Evolutionary conservation across 2,797 vertebrate species (phyloP), one percentile per base, ranked within the genome.

Genomic region (Notoglanidium macrostoma): DNA sequence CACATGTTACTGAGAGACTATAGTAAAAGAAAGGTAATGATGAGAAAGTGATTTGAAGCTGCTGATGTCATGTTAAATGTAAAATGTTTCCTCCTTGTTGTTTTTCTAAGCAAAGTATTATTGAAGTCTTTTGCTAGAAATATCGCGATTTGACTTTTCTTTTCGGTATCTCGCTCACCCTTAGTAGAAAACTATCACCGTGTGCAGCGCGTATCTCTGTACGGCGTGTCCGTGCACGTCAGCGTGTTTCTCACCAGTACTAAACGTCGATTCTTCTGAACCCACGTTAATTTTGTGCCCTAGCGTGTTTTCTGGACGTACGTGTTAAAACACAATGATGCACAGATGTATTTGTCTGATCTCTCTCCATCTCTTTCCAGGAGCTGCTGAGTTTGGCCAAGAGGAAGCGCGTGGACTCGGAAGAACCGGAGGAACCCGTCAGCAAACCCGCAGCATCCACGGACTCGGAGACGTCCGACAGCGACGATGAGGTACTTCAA

Each of bases 401-500:
- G 90, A 96, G 98, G 90, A 99, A 99, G 93, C 96, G 97, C 82
- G 97, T 98, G 61, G 98, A 99, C 91, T 98, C 98, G 0, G 98
- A 98, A 83, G 98, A 99, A 70, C 98, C 98, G 91, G 98, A 99
- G 67, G 96, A 97, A 44, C 97, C 97, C 10, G 95, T 96, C 87
- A 98, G 95, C 94, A 98, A 99, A 92, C 97, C 97, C 89, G 96
- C 97, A 70, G 98, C 98, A 3, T 99, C 98, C 0, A 97, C 98
- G 55, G 98, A 99, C 94, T 99, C 98, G 0, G 98, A 99, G 92
- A 99, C 98, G 0, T 99, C 98, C 0, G 98, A 99, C 94, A 99
- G 98, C 26, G 98, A 98, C 0, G 98, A 99, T 90, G 98, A 99
- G 96, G 98, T 99, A 91, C 49, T 32, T 55, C 11, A 35, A 9